Percentiles rank a stretch among this genome's conserved stretches.
These are phyloP conservation scores for Rafetus swinhoei DNA, from an alignment of 2,113 vertebrate species.

Conservation along the genomic window DNA sequence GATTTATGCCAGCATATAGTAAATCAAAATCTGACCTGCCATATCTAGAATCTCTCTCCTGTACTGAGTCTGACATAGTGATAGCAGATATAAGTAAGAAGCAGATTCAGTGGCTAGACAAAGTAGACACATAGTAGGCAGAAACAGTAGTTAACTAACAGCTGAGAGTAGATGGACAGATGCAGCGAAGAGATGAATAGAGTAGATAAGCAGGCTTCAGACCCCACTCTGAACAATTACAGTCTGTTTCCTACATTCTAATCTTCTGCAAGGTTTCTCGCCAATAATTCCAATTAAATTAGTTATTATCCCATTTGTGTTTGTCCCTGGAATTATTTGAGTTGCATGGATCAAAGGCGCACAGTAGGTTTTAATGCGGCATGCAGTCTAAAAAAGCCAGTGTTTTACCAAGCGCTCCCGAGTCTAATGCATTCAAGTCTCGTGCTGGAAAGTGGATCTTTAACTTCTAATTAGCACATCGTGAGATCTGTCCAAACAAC, in stretches of 20 bases:
- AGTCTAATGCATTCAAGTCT: slow-evolving; percentile 35
- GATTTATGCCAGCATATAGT: neutral
- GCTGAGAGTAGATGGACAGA: slow-evolving; percentile 58
- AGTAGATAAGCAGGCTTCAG: slow-evolving; percentile 63
- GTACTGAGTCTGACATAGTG: slow-evolving; percentile 26
- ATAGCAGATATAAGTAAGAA: slow-evolving; percentile 55
- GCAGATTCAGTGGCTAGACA: slow-evolving; percentile 12
- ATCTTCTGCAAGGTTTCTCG: slow-evolving; percentile 56
- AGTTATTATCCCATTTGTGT: slow-evolving; percentile 70
- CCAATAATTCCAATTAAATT: slow-evolving; percentile 70
- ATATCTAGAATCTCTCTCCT: slow-evolving; percentile 43
- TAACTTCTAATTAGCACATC: slow-evolving; percentile 72
- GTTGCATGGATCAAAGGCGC: slow-evolving; percentile 63
- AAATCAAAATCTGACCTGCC: neutral
- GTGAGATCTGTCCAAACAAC: slow-evolving; percentile 68
- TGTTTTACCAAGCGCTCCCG: slow-evolving; percentile 48
- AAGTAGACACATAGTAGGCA: slow-evolving; percentile 6
- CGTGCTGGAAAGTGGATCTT: slow-evolving; percentile 53
- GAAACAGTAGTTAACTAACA: slow-evolving; percentile 48
- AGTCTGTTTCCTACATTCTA: slow-evolving; percentile 55
- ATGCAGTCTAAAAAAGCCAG: slow-evolving; percentile 52
- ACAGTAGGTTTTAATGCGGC: slow-evolving; percentile 44
- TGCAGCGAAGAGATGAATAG: slow-evolving; percentile 60
- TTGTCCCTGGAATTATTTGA: slow-evolving; percentile 59
- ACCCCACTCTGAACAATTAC: slow-evolving; percentile 62